These are phyloP conservation scores for Heteractis magnifica DNA, from an alignment of 92 coral and sea anemone genomes.

Conservation along the genomic window DNA sequence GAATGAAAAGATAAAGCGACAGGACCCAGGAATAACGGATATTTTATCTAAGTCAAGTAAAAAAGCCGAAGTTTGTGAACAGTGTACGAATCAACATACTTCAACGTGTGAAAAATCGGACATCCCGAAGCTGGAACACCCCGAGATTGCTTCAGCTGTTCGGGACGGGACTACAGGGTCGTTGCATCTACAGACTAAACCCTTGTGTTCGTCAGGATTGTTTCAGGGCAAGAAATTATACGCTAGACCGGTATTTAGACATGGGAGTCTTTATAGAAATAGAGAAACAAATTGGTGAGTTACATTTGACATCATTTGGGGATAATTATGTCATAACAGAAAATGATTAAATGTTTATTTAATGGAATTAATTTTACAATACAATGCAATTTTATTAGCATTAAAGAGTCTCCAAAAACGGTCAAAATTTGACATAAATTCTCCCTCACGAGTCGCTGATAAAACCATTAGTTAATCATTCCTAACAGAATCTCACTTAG, in stretches of 20 bases:
- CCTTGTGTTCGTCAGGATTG: constrained; percentile 39
- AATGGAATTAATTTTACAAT: not conserved
- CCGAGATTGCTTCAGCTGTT: not conserved
- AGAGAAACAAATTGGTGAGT: not conserved
- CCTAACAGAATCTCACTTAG: not conserved
- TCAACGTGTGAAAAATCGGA: not conserved
- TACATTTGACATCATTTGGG: not conserved
- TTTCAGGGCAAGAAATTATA: constrained; percentile 48
- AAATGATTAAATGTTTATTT: not conserved
- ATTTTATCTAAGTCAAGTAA: constrained; percentile 15
- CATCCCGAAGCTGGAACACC: not conserved
- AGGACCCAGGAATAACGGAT: constrained; percentile 44
- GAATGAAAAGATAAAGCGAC: constrained; percentile 38
- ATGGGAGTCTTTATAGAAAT: not conserved
- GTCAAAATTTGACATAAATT: not conserved
- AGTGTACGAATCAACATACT: constrained; percentile 11
- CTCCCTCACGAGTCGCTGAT: not conserved
- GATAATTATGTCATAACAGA: not conserved
- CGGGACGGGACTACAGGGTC: no score
- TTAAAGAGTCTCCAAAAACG: not conserved
- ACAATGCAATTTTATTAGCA: not conserved
- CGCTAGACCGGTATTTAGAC: constrained; percentile 30
- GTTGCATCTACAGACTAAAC: not conserved
- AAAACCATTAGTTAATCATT: not conserved
- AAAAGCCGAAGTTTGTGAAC: constrained; percentile 16